These are phyloP conservation scores for Peromyscus nudipes DNA, from an alignment of 2,797 vertebrate species.

Conservation along the genomic window DNA sequence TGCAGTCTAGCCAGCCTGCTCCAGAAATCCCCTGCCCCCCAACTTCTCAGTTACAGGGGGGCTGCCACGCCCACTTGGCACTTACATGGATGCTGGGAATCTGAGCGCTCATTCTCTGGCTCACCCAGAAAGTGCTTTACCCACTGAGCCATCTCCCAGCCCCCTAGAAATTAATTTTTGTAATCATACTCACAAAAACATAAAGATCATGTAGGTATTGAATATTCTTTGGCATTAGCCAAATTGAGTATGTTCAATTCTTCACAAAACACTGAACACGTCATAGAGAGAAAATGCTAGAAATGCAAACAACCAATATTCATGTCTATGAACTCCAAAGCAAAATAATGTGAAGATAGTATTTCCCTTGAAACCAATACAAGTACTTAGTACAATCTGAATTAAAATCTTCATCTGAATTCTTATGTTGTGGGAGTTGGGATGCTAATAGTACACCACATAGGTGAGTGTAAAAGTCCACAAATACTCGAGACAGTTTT, in stretches of 20 bases:
- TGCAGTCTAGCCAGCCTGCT: not conserved
- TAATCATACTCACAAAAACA: slow-evolving; percentile 49
- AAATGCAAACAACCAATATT: slow-evolving; percentile 37
- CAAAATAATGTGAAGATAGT: slow-evolving; percentile 25
- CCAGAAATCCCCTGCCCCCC: not conserved
- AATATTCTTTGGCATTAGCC: not conserved
- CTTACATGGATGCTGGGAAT: not conserved
- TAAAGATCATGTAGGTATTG: not conserved
- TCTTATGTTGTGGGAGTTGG: slow-evolving; percentile 19
- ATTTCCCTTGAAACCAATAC: slow-evolving; percentile 58
- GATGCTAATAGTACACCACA: not conserved
- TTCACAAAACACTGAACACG: slow-evolving; percentile 55
- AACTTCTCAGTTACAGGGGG: not conserved
- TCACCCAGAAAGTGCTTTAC: not conserved
- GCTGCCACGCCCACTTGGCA: not conserved
- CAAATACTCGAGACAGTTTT: slow-evolving; percentile 12
- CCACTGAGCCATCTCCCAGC: not conserved
- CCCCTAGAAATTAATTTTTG: not conserved
- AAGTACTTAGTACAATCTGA: slow-evolving; percentile 11
- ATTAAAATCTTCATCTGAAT: slow-evolving; percentile 38
- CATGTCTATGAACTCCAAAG: slow-evolving; percentile 22
- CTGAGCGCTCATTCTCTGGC: not conserved
- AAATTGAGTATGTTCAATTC: slow-evolving; percentile 9
- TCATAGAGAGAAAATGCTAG: slow-evolving; percentile 48
- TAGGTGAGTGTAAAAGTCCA: slow-evolving; percentile 14